phyloP scores from a whole-genome alignment of 2,113 vertebrate species.

The Nothocercus nigrocapillus region DNA sequence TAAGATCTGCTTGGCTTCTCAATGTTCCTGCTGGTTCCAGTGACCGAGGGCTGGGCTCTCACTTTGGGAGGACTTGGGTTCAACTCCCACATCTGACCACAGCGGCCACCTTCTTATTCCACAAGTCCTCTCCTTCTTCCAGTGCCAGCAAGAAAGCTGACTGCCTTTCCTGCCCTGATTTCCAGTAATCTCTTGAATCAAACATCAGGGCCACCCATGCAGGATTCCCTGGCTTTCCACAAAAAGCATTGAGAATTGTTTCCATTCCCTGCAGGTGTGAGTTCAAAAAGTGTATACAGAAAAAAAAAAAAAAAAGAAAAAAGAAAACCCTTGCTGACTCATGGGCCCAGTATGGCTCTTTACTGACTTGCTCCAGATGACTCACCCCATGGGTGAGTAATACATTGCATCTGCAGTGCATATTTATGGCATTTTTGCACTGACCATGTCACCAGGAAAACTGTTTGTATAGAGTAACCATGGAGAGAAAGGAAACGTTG shows the following conservation, averaged over 20 bases:
- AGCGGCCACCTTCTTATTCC: neutral
- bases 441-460: conserved; percentile 26
- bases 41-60: neutral
- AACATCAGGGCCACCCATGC: neutral
- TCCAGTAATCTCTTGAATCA: neutral
- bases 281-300: neutral
- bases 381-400: conserved; percentile 57
- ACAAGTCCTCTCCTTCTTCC: neutral
- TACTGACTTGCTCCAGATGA: conserved; percentile 19
- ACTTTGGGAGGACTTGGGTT: neutral
- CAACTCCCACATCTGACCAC: neutral
- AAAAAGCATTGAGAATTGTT: neutral
- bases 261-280: neutral
- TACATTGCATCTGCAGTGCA: conserved; percentile 23
- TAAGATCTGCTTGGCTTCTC: neutral
- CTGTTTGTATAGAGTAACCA: conserved; percentile 67
- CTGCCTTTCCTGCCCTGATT: neutral
- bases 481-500: conserved; percentile 48
- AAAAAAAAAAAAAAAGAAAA: neutral
- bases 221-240: neutral
- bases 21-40: neutral
- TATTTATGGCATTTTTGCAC: conserved; percentile 29
- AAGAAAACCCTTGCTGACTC: conserved; percentile 47
- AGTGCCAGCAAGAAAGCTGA: accelerated
- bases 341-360: neutral